A percentile compares a stretch with the other conserved stretches of the same genome.
Conservation (phyloP, 2,888 invertebrate genomes). For the Philereme transversata region DNA sequence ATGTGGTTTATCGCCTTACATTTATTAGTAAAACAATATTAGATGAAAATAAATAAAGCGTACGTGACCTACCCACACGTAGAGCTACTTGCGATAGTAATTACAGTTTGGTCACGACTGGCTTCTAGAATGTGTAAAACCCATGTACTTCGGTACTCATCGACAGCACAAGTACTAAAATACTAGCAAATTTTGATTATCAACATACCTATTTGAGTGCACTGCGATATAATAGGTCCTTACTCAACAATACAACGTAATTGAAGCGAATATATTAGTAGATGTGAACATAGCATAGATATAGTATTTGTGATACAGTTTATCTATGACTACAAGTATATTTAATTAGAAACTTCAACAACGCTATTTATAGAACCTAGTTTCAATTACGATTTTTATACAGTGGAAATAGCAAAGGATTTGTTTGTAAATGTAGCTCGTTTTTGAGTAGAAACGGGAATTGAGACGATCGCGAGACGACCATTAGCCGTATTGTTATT, state of each 20-base stretch:
- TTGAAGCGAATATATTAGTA: constrained; percentile 45
- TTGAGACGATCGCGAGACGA: constrained; percentile 69
- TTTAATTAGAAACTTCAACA: constrained; percentile 38
- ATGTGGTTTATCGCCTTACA: constrained; percentile 29
- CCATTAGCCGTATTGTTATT: constrained; percentile 83
- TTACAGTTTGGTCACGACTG: constrained; percentile 39
- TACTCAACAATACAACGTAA: constrained; percentile 56
- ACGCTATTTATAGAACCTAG: constrained; percentile 43
- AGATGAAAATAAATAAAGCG: constrained; percentile 39
- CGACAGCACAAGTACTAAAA: constrained; percentile 33
- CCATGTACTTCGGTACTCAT: constrained; percentile 29
- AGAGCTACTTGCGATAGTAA: constrained; percentile 48
- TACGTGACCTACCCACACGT: constrained; percentile 78
- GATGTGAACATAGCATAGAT: background rate
- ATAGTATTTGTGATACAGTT: background rate
- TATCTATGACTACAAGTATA: constrained; percentile 16
- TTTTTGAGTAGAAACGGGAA: constrained; percentile 68
- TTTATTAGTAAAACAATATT: constrained; percentile 33
- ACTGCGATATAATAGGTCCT: constrained; percentile 37
- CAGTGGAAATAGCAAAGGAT: constrained; percentile 46
- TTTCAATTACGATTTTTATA: constrained; percentile 32
- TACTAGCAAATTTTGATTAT: constrained; percentile 47
- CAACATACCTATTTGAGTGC: constrained; percentile 39
- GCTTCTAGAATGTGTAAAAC: constrained; percentile 40
- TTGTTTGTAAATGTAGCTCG: constrained; percentile 59